phyloP scores from a whole-genome alignment of 2,888 invertebrate species.

The Tachina fera region DNA sequence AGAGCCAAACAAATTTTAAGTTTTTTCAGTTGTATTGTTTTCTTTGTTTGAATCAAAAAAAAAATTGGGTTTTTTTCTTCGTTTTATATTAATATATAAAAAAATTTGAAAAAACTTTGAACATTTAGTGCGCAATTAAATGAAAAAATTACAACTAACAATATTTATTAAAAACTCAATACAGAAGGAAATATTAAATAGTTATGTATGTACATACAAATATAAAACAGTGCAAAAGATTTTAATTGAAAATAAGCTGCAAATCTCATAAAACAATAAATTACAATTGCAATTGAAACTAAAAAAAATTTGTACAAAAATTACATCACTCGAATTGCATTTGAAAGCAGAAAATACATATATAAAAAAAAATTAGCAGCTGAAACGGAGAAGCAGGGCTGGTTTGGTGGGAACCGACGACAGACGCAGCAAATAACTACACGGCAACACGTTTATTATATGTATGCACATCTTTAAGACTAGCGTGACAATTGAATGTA shows the following conservation, averaged over 20 bases:
- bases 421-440: constrained; percentile 2
- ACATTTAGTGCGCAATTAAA: constrained; percentile 67
- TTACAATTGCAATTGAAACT: constrained; percentile 52
- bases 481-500: constrained; percentile 18
- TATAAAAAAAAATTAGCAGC: constrained; percentile 1
- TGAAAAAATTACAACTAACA: constrained; percentile 38
- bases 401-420: background rate
- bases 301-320: constrained; percentile 38
- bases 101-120: constrained; percentile 42
- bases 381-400: background rate
- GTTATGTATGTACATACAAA: background rate
- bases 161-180: constrained; percentile 17
- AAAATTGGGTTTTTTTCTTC: constrained; percentile 47
- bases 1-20: constrained; percentile 44
- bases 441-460: constrained; percentile 15
- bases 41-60: constrained; percentile 65
- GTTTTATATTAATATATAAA: constrained; percentile 36
- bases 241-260: constrained; percentile 56
- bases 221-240: constrained; percentile 35
- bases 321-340: constrained; percentile 55
- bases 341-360: constrained; percentile 13
- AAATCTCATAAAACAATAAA: constrained; percentile 57
- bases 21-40: constrained; percentile 63
- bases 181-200: constrained; percentile 47
- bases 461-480: background rate